A percentile compares a stretch with the other conserved stretches of the same genome.
These are phyloP conservation scores for Illadopsis cleaveri DNA, from an alignment of 2,113 vertebrate species.

Conservation along the genomic window DNA sequence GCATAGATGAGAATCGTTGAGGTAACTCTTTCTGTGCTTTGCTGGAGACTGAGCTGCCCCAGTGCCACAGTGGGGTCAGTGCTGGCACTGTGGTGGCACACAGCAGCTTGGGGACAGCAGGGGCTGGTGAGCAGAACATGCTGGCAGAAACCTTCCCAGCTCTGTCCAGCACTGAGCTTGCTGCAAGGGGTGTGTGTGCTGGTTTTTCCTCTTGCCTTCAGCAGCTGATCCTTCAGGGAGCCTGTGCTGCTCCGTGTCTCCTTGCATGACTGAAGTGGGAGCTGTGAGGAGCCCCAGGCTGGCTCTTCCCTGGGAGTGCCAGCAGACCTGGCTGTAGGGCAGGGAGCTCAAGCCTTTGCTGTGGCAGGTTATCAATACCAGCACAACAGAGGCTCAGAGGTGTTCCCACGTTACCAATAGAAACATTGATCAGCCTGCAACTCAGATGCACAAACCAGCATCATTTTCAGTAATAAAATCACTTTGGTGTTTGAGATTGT, in stretches of 20 bases:
- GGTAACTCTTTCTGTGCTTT: background rate
- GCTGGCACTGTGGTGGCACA: background rate
- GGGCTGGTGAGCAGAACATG: background rate
- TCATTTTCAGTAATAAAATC: background rate
- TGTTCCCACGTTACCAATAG: background rate
- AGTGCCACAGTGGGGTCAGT: accelerated
- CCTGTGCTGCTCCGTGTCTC: background rate
- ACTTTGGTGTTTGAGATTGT: background rate
- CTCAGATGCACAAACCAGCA: background rate
- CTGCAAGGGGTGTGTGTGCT: background rate
- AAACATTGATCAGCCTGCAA: background rate
- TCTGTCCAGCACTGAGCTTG: background rate
- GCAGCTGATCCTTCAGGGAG: background rate
- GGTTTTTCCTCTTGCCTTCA: background rate
- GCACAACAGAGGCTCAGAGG: background rate
- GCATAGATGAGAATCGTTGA: background rate
- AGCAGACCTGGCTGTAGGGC: background rate
- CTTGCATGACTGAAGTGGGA: background rate
- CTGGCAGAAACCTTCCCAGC: background rate
- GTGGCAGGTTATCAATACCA: background rate
- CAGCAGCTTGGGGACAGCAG: background rate
- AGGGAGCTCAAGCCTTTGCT: background rate
- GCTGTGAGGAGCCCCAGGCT: background rate
- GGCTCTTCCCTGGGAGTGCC: background rate
- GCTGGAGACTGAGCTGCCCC: background rate